phyloP scores from a whole-genome alignment of 2,797 vertebrate species.

The Merluccius polli region DNA sequence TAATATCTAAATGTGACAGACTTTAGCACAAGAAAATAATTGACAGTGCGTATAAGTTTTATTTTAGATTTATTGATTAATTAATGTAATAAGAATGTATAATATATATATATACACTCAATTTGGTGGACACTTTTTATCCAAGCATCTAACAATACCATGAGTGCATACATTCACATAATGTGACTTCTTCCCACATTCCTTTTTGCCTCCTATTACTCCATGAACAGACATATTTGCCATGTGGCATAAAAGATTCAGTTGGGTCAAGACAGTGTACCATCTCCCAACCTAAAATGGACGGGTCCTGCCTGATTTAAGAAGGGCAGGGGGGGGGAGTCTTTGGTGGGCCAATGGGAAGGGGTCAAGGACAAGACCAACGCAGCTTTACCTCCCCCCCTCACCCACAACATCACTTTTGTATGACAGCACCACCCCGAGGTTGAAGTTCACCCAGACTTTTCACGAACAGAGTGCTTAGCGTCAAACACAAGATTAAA shows the following conservation, averaged over 20 bases:
- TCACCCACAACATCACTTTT: conserved; percentile 67
- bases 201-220: conserved; percentile 24
- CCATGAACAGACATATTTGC: conserved; percentile 39
- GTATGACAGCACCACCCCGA: conserved; percentile 76
- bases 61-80: background rate
- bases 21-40: no score
- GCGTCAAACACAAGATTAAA: conserved; percentile 89
- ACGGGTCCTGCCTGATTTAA: conserved; percentile 74
- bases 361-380: conserved; percentile 75
- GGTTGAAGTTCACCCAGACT: conserved; percentile 83
- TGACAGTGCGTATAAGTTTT: no score
- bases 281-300: conserved; percentile 56
- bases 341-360: conserved; percentile 70
- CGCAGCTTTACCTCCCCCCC: conserved; percentile 52
- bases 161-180: background rate
- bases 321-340: conserved; percentile 70
- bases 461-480: conserved; percentile 87
- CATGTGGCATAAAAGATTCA: conserved; percentile 52
- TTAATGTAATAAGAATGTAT: background rate
- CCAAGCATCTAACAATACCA: background rate
- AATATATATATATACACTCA: background rate
- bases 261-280: conserved; percentile 48
- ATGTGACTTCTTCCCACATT: background rate
- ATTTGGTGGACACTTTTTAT: background rate
- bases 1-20: background rate